Base-by-base conservation (phyloP, 1,140 invertebrate species). In the Cheumatopsyche charites region DNA sequence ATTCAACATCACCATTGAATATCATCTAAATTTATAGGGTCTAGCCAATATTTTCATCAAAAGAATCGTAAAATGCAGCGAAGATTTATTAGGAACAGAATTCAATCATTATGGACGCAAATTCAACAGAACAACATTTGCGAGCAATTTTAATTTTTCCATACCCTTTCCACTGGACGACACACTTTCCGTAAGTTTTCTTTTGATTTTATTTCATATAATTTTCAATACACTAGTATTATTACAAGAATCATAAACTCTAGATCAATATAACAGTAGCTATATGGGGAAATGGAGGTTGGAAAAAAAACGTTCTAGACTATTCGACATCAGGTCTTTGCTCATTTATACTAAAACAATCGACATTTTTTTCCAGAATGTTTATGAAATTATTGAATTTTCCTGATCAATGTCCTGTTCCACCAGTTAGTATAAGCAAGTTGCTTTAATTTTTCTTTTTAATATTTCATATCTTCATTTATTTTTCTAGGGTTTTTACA, bases 221-320 rank as follows among this genome's bases (percentile, higher is more conserved):
- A n/a, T n/a, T n/a, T n/a, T n/a, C n/a, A n/a, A n/a, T n/a, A n/a
- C n/a, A n/a, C n/a, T n/a, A n/a, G n/a, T n/a, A n/a, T n/a, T n/a
- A n/a, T n/a, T n/a, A n/a, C n/a, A n/a, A n/a, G n/a, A n/a, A n/a
- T n/a, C n/a, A n/a, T n/a, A n/a, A n/a, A n/a, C n/a, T n/a, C n/a
- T 25, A 58, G 55, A 0, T 58, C 1, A 58, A 58, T n/a, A 2
- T 25, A 11, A 12, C 55, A 9, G 19, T 29, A 17, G 41, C 62
- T 1, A 63, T 42, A 63, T 63, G 62, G 62, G 62, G 62, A 42
- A 15, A 63, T 42, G 62, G 62, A 6, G 62, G 62, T 4, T 63
- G 62, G 62, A 63, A 63, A 43, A 26, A 26, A 3, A 63, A 63
- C 15, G 15, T 15, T 42, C 42, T 63, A 1, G 62, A 63, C 5